Conservation (phyloP, 30 jellyfish, hydroid and myxozoan species). For the Phacellophora camtschatica region DNA sequence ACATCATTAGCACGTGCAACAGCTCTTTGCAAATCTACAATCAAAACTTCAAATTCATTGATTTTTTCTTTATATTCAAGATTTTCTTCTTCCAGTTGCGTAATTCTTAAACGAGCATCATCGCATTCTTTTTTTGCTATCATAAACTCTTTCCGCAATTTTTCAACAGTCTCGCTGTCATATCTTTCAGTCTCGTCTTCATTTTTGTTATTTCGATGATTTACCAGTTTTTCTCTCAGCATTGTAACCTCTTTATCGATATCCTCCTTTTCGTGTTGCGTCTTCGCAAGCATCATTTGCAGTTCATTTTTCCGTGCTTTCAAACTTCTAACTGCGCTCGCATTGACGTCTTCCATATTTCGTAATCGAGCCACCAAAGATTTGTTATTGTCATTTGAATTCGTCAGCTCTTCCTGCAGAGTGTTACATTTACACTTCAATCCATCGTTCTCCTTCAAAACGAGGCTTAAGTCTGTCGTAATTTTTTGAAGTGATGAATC, state of each 20-base stretch:
- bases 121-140: conserved; percentile 18
- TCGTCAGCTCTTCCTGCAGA: conserved; percentile 60
- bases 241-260: conserved; percentile 41
- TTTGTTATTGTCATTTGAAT: conserved; percentile 48
- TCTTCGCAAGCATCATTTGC: conserved; percentile 43
- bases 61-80: conserved; percentile 64
- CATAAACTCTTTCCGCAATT: conserved; percentile 2
- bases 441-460: conserved; percentile 57
- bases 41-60: conserved; percentile 74
- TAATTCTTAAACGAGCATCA: conserved; percentile 35
- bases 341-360: conserved; percentile 55
- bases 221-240: conserved; percentile 4
- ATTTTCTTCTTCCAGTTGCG: conserved; percentile 66
- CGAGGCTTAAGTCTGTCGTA: neutral
- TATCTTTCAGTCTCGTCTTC: neutral
- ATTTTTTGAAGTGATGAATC: conserved; percentile 9
- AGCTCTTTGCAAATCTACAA: conserved; percentile 83
- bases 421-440: conserved; percentile 14
- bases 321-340: conserved; percentile 66
- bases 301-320: conserved; percentile 83
- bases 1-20: conserved; percentile 92
- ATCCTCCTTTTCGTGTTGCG: conserved; percentile 68
- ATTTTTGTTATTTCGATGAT: neutral
- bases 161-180: conserved; percentile 2
- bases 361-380: conserved; percentile 25